Evolutionary conservation across 2,888 invertebrate species (phyloP).

Genomic region (Cosmopolites sordidus): DNA sequence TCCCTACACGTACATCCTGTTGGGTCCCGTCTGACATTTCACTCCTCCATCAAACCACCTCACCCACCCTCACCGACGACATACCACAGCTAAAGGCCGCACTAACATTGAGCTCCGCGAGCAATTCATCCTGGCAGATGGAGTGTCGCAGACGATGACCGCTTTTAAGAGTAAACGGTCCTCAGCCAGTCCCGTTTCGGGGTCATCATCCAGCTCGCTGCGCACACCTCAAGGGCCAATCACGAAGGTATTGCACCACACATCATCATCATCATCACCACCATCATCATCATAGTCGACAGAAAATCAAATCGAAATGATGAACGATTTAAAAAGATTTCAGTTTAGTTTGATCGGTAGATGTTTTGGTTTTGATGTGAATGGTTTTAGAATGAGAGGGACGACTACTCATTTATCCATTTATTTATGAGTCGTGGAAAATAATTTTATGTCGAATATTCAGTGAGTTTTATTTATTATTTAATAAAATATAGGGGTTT

Average conservation of each 20-base stretch:
- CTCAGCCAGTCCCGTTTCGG: constrained; percentile 65
- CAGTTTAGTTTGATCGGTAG: no score
- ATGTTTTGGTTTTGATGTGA: no score
- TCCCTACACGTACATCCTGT: neutral
- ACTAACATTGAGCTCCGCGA: constrained; percentile 99
- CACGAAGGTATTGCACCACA: constrained; percentile 72
- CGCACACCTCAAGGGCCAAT: constrained; percentile 82
- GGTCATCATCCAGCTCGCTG: constrained; percentile 54
- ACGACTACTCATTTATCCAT: no score
- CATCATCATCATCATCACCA: neutral
- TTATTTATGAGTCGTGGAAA: no score
- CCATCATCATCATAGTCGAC: neutral
- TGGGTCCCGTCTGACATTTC: neutral
- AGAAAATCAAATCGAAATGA: no score
- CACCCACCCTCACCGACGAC: constrained; percentile 9
- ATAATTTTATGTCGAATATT: no score
- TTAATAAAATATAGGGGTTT: no score
- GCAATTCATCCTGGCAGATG: constrained; percentile 97
- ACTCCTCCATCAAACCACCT: constrained; percentile 11
- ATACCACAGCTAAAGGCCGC: constrained; percentile 88
- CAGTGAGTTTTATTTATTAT: no score
- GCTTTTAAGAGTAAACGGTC: constrained; percentile 95
- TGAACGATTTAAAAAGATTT: constrained; percentile 5
- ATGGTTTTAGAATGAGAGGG: no score
- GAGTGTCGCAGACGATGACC: constrained; percentile 98